These are phyloP conservation scores for Mesoclemmys tuberculata DNA, from an alignment of 2,113 vertebrate species.

Conservation along the genomic window DNA sequence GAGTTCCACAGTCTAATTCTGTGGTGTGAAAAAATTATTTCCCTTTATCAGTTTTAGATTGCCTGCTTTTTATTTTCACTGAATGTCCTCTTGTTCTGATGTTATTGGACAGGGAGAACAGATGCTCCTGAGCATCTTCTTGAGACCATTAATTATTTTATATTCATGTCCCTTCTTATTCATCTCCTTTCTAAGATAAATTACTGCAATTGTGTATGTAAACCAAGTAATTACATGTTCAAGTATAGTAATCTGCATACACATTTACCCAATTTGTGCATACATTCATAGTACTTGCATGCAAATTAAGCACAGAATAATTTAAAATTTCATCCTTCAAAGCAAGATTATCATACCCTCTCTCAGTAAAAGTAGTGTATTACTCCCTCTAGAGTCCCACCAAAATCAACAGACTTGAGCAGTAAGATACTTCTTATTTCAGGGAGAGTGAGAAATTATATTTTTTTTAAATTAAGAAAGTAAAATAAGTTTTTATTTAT, in stretches of 20 bases:
- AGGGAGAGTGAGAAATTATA: not conserved
- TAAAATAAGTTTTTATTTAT: not conserved
- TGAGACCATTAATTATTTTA: too few relatives aligned
- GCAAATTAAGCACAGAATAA: not conserved
- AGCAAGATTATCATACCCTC: not conserved
- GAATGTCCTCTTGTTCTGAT: fast-evolving
- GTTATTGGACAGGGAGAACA: not conserved
- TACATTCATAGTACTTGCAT: not conserved
- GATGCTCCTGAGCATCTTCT: too few relatives aligned
- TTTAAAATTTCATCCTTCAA: not conserved
- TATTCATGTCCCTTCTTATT: not conserved
- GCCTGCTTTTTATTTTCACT: not conserved
- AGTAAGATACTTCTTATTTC: fast-evolving
- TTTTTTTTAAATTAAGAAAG: not conserved
- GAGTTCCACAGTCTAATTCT: not conserved
- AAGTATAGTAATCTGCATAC: not conserved
- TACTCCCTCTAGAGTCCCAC: not conserved
- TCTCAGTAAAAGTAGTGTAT: not conserved
- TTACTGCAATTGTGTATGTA: not conserved
- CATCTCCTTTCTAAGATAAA: not conserved
- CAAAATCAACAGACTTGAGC: not conserved
- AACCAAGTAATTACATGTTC: not conserved
- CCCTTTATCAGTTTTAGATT: not conserved
- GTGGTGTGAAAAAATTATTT: fast-evolving
- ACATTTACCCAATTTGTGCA: not conserved